Evolutionary conservation across 2,888 invertebrate genomes (phyloP).

Genomic region (Dasysyrphus albostriatus): DNA sequence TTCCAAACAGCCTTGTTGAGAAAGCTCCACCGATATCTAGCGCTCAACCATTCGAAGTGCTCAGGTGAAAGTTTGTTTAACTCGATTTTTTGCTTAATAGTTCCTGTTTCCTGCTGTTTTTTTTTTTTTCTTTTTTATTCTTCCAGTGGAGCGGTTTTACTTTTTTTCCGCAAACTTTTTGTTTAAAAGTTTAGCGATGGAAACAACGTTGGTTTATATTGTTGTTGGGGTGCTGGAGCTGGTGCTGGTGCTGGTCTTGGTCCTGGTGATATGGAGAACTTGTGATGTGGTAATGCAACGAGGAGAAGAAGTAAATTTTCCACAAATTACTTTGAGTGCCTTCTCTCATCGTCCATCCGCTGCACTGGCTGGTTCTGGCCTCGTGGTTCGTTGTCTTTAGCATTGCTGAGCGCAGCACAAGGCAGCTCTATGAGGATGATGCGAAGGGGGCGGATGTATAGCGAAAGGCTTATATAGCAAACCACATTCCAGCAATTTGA

Average conservation of each 20-base stretch:
- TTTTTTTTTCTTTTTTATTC: slow-evolving; percentile 18
- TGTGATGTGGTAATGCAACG: slow-evolving; percentile 16
- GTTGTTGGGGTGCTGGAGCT: background rate
- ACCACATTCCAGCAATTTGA: slow-evolving; percentile 70
- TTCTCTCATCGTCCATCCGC: slow-evolving; percentile 67
- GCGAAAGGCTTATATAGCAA: slow-evolving; percentile 25
- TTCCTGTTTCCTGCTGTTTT: slow-evolving; percentile 40
- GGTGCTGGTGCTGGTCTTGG: background rate
- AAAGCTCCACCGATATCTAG: slow-evolving; percentile 27
- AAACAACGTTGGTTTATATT: slow-evolving; percentile 20
- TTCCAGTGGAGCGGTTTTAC: background rate
- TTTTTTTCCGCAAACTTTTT: slow-evolving; percentile 46
- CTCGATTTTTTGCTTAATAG: background rate
- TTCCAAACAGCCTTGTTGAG: background rate
- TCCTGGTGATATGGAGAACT: slow-evolving; percentile 24
- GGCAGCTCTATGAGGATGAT: too few relatives aligned
- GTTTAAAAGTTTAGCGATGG: slow-evolving; percentile 23
- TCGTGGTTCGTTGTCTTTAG: background rate
- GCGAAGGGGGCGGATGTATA: background rate
- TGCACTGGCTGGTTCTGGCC: slow-evolving; percentile 10
- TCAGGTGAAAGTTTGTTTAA: slow-evolving; percentile 50
- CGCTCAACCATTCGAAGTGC: slow-evolving; percentile 42
- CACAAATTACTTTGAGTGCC: slow-evolving; percentile 79
- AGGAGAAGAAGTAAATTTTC: slow-evolving; percentile 77
- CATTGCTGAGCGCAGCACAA: background rate